phyloP scores from a whole-genome alignment of 2,797 vertebrate species.

The Microchirus variegatus region DNA sequence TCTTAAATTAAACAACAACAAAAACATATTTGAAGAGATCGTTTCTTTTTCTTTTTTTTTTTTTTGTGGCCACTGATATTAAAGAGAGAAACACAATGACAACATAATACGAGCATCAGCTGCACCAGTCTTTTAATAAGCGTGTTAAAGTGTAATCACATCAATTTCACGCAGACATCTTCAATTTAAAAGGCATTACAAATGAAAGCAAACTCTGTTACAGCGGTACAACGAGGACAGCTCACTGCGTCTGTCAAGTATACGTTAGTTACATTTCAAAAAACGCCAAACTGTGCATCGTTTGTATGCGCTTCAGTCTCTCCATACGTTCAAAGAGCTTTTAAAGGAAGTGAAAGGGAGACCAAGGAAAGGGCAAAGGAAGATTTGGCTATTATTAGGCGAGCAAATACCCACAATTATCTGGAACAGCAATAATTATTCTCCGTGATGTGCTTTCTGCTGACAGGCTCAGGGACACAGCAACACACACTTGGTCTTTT shows the following conservation, averaged over 20 bases:
- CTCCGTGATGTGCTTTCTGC: conserved; percentile 40
- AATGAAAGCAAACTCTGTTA: conserved; percentile 21
- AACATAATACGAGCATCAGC: background rate
- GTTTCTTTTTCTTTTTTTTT: background rate
- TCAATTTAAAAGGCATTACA: conserved; percentile 9
- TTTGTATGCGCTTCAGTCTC: too few relatives aligned
- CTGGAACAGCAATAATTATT: conserved; percentile 44
- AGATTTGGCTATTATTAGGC: conserved; percentile 33
- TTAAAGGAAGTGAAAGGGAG: background rate
- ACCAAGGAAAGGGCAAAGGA: background rate
- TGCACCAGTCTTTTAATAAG: conserved; percentile 4
- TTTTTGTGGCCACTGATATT: conserved; percentile 6
- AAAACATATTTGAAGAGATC: background rate
- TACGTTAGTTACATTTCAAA: background rate
- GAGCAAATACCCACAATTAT: conserved; percentile 38
- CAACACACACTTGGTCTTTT: conserved; percentile 14
- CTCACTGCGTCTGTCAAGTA: too few relatives aligned
- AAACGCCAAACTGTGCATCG: background rate
- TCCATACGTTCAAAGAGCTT: too few relatives aligned
- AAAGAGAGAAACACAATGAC: conserved; percentile 11
- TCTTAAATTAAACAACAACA: too few relatives aligned
- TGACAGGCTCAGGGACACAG: conserved; percentile 8
- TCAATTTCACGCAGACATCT: conserved; percentile 6
- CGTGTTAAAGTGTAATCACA: conserved; percentile 6
- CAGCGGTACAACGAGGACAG: background rate